Evolutionary conservation across 2,888 invertebrate genomes (phyloP).

Genomic region (Nymphalis polychloros): DNA sequence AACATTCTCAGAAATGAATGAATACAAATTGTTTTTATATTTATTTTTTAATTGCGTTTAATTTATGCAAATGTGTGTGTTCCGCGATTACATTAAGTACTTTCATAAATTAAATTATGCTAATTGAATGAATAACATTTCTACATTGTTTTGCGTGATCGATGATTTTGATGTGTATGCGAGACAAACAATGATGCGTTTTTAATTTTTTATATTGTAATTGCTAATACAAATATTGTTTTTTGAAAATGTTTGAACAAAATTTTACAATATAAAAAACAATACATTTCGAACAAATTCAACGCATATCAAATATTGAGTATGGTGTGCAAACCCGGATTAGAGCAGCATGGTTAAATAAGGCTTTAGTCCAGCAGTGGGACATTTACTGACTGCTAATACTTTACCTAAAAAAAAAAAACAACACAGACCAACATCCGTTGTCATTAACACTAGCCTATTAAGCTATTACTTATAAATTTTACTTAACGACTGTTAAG

Average conservation of each 20-base stretch:
- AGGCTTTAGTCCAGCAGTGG: no score
- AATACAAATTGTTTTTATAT: constrained; percentile 36
- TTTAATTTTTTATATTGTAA: neutral
- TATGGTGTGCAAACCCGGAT: no score
- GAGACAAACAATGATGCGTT: neutral
- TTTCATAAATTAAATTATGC: constrained; percentile 31
- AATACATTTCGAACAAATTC: no score
- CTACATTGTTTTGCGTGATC: constrained; percentile 20
- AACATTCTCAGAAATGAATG: constrained; percentile 22
- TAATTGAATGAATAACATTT: constrained; percentile 30
- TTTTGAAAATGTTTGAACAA: no score
- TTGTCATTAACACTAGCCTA: neutral
- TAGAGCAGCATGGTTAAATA: no score
- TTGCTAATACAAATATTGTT: neutral
- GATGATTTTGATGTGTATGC: neutral
- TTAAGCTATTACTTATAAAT: neutral
- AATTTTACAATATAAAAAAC: no score
- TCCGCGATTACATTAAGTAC: constrained; percentile 20
- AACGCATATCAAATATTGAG: no score
- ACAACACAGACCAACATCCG: neutral
- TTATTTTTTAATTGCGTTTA: constrained; percentile 31
- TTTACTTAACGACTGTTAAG: no score
- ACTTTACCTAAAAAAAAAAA: neutral
- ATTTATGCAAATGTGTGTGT: constrained; percentile 26
- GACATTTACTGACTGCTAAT: no score